Conservation (phyloP, 2,888 invertebrate species). For the Pelosia muscerda region DNA sequence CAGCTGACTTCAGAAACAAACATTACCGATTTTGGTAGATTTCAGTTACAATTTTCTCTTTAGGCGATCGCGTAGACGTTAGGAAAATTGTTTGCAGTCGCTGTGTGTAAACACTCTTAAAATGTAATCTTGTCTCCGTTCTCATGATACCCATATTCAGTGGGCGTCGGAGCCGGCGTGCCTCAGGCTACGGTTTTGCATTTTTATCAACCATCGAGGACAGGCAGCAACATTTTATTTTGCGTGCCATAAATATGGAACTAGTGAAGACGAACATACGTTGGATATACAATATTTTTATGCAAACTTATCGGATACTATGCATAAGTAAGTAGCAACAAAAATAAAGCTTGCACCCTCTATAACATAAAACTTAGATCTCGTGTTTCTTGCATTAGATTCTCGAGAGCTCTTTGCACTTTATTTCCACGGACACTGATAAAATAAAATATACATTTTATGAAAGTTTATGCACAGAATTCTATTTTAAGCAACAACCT, state of each 20-base stretch:
- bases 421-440: conserved; percentile 39
- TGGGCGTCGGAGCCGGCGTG: conserved; percentile 67
- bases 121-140: conserved; percentile 67
- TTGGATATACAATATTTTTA: conserved; percentile 75
- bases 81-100: conserved; percentile 60
- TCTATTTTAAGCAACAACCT: conserved; percentile 11
- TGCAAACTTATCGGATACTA: conserved; percentile 84
- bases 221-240: conserved; percentile 82
- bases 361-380: conserved; percentile 64
- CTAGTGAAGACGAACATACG: conserved; percentile 74
- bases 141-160: conserved; percentile 74
- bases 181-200: conserved; percentile 81
- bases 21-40: conserved; percentile 50
- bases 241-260: conserved; percentile 85
- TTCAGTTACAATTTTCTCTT: conserved; percentile 38
- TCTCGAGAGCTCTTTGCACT: conserved; percentile 50
- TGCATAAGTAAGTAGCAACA: conserved; percentile 80
- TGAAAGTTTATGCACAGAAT: neutral
- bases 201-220: conserved; percentile 84
- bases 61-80: conserved; percentile 44
- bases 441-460: conserved; percentile 28
- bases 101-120: conserved; percentile 60
- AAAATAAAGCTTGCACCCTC: conserved; percentile 62
- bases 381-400: conserved; percentile 47
- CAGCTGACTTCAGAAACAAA: conserved; percentile 53